These are phyloP conservation scores for Gymnodraco acuticeps DNA, from an alignment of 2,797 vertebrate species.

Conservation along the genomic window DNA sequence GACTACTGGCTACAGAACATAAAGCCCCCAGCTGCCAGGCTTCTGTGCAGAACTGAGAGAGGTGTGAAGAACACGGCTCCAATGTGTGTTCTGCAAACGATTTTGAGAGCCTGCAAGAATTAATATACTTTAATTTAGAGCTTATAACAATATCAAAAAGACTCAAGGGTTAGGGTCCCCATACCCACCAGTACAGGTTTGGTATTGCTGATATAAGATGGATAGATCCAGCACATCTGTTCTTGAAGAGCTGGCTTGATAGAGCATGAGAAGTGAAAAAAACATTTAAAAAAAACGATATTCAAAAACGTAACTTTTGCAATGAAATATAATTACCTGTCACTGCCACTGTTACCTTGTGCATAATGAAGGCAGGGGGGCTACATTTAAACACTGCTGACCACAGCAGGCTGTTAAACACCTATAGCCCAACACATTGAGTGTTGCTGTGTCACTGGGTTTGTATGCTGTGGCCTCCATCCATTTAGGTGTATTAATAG, in stretches of 20 bases:
- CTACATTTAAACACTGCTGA: neutral
- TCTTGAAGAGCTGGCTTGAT: neutral
- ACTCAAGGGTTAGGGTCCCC: no score
- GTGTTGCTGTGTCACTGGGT: neutral
- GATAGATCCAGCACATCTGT: no score
- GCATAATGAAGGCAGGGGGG: neutral
- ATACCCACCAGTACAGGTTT: no score
- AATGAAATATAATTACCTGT: neutral
- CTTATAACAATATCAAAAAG: neutral
- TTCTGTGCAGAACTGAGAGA: neutral
- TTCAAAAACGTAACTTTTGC: neutral
- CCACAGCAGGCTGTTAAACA: neutral
- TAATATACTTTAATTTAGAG: neutral
- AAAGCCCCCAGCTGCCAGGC: neutral
- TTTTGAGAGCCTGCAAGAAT: no score
- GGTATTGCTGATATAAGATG: no score
- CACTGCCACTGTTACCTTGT: neutral
- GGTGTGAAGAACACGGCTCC: neutral
- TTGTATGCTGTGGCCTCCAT: neutral
- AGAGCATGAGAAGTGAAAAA: neutral
- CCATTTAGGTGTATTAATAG: neutral
- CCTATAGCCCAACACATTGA: neutral
- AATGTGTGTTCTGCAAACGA: constrained; percentile 1
- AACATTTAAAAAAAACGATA: neutral
- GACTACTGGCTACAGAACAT: neutral